A percentile compares a stretch with the other conserved stretches of the same genome.
These are phyloP conservation scores for Anthophora plumipes DNA, from an alignment of 2,888 invertebrate genomes.

Conservation along the genomic window DNA sequence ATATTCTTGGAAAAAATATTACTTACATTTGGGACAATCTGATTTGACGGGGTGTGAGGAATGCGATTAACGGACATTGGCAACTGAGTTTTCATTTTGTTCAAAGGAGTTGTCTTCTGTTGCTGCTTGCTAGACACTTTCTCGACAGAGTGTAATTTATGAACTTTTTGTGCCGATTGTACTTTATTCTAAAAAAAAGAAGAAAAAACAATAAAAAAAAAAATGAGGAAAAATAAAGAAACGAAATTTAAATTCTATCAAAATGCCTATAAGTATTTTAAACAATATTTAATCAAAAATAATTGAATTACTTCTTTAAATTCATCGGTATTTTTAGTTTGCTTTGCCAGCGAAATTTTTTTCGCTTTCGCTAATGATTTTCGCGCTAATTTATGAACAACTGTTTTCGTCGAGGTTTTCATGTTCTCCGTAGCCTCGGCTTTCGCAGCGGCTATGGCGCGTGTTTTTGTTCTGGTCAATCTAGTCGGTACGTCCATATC, in stretches of 20 bases:
- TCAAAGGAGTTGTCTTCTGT: slow-evolving; percentile 77
- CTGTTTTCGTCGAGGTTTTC: slow-evolving; percentile 48
- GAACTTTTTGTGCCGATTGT: slow-evolving; percentile 65
- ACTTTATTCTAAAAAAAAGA: slow-evolving; percentile 73
- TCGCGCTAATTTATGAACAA: slow-evolving; percentile 78
- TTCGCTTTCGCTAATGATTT: slow-evolving; percentile 81
- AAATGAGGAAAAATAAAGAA: slow-evolving; percentile 6
- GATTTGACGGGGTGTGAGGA: slow-evolving; percentile 75
- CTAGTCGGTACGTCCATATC: slow-evolving; percentile 80
- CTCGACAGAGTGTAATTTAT: slow-evolving; percentile 61
- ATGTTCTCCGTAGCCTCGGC: slow-evolving; percentile 43
- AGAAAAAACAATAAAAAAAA: slow-evolving; percentile 47
- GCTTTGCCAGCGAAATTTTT: slow-evolving; percentile 77
- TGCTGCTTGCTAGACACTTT: slow-evolving; percentile 68
- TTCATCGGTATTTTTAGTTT: slow-evolving; percentile 75
- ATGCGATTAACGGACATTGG: slow-evolving; percentile 77
- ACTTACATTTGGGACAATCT: slow-evolving; percentile 66
- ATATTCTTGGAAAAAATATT: neutral
- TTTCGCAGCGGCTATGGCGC: slow-evolving; percentile 85
- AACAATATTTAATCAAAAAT: neutral
- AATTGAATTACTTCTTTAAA: slow-evolving; percentile 77
- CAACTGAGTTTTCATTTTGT: slow-evolving; percentile 74
- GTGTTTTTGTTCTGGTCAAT: slow-evolving; percentile 86
- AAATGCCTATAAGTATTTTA: neutral
- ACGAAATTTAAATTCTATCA: neutral